Evolutionary conservation across 2,888 invertebrate genomes (phyloP), one percentile per base, ranked within the genome.

Genomic region (Melieria picta): DNA sequence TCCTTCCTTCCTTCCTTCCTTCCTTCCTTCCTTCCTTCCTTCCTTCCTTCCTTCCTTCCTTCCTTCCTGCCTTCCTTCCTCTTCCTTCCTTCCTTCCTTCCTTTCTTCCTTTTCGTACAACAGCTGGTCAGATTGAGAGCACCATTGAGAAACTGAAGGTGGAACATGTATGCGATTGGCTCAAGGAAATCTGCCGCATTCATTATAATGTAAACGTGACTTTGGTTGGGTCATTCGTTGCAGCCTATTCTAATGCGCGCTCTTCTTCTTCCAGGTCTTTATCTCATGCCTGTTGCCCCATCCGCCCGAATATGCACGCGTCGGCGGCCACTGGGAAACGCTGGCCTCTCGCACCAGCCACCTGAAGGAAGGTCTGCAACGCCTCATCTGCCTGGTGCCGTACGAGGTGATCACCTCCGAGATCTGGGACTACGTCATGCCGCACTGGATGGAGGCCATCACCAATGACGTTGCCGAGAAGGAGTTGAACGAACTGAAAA

Each of bases 371-470:
- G 99, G 98, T 4, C 90, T 99, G 55, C 95, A 96, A 85, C 91
- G 98, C 74, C 89, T 99, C 62, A 96, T 98, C 84, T 98, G 98
- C 84, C 88, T 99, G 75, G 97, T 99, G 48, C 99, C 99, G 0
- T 99, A 99, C 85, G 98, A 99, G 80, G 94, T 99, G 45, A 95
- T 99, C 77, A 96, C 96, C 0, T 93, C 95, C 77, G 96, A 97
- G 81, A 96, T 97, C 71, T 99, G 99, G 99, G 96, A 98, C 84
- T 94, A 94, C 84, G 96, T 99, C 42, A 99, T 99, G 96, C 99
- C 99, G 0, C 94, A 96, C 80, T 99, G 99, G 99, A 94, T 99
- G 93, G 98, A 98, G 87, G 96, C 98, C 0, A 96, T 99, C 77
- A 95, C 95, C 65, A 93, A 94, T 74, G 96, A 96, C 83, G 95